Percentiles rank a stretch among this genome's conserved stretches.
Evolutionary conservation across 1,140 invertebrate species (phyloP).

Genomic region (Daktulosphaira vitifoliae): DNA sequence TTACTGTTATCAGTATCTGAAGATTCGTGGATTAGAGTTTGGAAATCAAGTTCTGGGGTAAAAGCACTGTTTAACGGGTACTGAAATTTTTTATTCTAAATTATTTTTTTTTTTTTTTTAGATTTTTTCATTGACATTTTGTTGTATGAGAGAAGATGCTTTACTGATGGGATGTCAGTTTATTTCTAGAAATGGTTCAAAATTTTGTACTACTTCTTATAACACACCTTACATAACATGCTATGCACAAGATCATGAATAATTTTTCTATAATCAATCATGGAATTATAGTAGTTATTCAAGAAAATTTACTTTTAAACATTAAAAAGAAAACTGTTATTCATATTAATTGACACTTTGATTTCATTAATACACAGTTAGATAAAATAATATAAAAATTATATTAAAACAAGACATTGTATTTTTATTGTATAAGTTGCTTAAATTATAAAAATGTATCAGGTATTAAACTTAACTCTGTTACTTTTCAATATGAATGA

Average conservation of each 20-base stretch:
- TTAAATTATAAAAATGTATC: slow-evolving; percentile 19
- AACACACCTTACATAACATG: slow-evolving; percentile 40
- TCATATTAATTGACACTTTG: too few relatives aligned
- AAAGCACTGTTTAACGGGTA: slow-evolving; percentile 30
- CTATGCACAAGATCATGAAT: slow-evolving; percentile 27
- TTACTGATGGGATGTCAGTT: slow-evolving; percentile 41
- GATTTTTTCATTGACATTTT: slow-evolving; percentile 35
- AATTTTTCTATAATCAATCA: too few relatives aligned
- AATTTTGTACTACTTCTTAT: slow-evolving; percentile 41
- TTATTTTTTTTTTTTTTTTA: slow-evolving; percentile 8
- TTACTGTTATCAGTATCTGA: slow-evolving; percentile 45
- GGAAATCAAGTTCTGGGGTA: slow-evolving; percentile 39
- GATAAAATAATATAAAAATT: neutral
- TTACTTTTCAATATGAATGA: neutral
- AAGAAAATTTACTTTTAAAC: too few relatives aligned
- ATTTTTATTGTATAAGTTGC: slow-evolving; percentile 22
- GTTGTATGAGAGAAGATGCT: slow-evolving; percentile 37
- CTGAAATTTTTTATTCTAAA: neutral
- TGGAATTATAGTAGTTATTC: too few relatives aligned
- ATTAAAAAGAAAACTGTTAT: too few relatives aligned
- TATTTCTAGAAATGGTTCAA: slow-evolving; percentile 38
- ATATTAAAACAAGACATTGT: slow-evolving; percentile 23
- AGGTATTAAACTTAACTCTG: slow-evolving; percentile 20
- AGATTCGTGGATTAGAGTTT: slow-evolving; percentile 46
- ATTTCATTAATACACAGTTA: neutral